phyloP scores from a whole-genome alignment of 2,888 invertebrate species.

The Agrilus biguttatus region DNA sequence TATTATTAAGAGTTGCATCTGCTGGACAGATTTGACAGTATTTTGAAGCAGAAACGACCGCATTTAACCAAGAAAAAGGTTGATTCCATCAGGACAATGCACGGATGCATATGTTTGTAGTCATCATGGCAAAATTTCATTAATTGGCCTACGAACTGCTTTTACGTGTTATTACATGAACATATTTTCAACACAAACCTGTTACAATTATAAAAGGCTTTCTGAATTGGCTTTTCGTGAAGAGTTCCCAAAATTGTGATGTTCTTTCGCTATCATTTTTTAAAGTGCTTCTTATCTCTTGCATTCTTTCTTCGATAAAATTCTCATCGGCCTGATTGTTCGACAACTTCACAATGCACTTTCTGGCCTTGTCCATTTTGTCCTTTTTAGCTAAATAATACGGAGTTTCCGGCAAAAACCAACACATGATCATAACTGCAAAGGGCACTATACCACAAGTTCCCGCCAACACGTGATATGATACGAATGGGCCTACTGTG shows the following conservation, averaged over 20 bases:
- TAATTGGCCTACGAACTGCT: too few species aligned
- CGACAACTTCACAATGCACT: slow-evolving; percentile 18
- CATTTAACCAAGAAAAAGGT: too few species aligned
- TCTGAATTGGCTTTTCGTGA: slow-evolving; percentile 12
- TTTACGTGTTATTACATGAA: too few species aligned
- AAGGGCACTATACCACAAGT: slow-evolving; percentile 22
- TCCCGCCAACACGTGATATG: slow-evolving; percentile 24
- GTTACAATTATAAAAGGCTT: slow-evolving; percentile 8
- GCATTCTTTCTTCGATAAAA: slow-evolving; percentile 29
- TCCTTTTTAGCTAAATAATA: slow-evolving; percentile 30
- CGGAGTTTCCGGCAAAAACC: slow-evolving; percentile 34
- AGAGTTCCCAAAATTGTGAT: slow-evolving; percentile 22
- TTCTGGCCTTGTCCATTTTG: slow-evolving; percentile 20
- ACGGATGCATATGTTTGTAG: too few species aligned
- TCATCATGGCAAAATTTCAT: too few species aligned
- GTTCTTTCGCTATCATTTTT: slow-evolving; percentile 24
- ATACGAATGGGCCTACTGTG: slow-evolving; percentile 25
- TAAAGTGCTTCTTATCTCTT: slow-evolving; percentile 25
- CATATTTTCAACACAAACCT: slow-evolving; percentile 4
- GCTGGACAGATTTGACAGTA: too few species aligned
- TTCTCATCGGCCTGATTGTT: slow-evolving; percentile 25
- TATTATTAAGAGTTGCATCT: too few species aligned
- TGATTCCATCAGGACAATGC: too few species aligned
- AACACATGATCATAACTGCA: slow-evolving; percentile 24
- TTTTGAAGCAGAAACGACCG: too few species aligned